Conservation (phyloP, 2,888 invertebrate genomes). For the Bombyx huttoni region DNA sequence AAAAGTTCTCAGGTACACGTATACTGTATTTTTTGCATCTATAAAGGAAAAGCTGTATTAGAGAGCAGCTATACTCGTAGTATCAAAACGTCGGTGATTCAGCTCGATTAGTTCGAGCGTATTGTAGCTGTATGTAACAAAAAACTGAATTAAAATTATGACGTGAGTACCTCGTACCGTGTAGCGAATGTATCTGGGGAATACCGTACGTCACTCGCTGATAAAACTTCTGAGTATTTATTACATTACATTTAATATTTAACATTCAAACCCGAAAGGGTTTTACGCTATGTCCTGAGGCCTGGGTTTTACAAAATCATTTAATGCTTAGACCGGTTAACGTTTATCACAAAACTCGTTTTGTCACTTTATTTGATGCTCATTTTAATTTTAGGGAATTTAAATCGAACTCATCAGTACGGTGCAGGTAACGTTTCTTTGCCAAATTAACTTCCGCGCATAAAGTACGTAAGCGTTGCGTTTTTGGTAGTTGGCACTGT, state of each 20-base stretch:
- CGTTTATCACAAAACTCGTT: neutral
- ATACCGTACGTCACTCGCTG: slow-evolving; percentile 39
- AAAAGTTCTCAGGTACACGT: neutral
- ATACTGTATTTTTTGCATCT: too few species aligned
- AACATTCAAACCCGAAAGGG: neutral
- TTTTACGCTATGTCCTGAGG: neutral
- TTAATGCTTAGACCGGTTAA: neutral
- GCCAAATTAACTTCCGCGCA: too few species aligned
- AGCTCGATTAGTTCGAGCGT: slow-evolving; percentile 30
- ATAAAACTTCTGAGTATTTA: slow-evolving; percentile 20
- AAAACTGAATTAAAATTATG: slow-evolving; percentile 25
- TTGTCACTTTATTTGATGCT: neutral
- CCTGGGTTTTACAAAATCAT: neutral
- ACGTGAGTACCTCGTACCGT: slow-evolving; percentile 13
- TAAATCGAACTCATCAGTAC: neutral
- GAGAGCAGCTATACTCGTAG: too few species aligned
- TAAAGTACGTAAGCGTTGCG: too few species aligned
- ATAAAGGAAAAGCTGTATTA: too few species aligned
- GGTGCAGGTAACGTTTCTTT: too few species aligned
- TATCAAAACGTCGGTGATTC: slow-evolving; percentile 27
- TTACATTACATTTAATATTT: neutral
- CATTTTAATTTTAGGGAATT: neutral
- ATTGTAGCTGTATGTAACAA: slow-evolving; percentile 28
- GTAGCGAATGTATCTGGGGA: slow-evolving; percentile 29
- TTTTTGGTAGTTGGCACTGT: too few species aligned